These are phyloP conservation scores for Campoplex nolae DNA, from an alignment of 2,888 invertebrate genomes.

Conservation along the genomic window DNA sequence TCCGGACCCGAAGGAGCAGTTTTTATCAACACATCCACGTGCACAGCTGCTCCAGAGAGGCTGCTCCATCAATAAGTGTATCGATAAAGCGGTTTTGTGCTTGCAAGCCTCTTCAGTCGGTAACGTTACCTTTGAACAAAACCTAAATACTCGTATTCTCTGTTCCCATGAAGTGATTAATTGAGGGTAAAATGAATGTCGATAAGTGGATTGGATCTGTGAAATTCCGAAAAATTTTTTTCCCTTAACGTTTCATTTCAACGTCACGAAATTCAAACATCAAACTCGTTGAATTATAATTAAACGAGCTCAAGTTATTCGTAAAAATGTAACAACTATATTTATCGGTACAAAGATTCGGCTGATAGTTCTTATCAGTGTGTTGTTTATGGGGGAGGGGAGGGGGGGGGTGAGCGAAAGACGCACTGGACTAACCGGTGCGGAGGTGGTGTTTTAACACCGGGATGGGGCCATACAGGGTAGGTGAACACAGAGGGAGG, in stretches of 20 bases:
- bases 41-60: no score
- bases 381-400: slow-evolving; percentile 12
- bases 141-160: not conserved
- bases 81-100: not conserved
- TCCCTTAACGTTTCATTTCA: not conserved
- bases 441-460: slow-evolving; percentile 73
- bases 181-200: not conserved
- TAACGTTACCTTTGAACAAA: not conserved
- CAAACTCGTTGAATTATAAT: not conserved
- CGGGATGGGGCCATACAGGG: slow-evolving; percentile 60
- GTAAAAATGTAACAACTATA: not conserved
- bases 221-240: not conserved
- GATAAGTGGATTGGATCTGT: not conserved
- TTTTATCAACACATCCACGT: not conserved
- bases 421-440: slow-evolving; percentile 66
- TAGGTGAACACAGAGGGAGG: slow-evolving; percentile 80
- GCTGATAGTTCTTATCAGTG: not conserved
- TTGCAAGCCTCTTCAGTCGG: not conserved
- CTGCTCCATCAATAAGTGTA: not conserved
- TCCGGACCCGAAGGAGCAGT: not conserved
- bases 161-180: not conserved
- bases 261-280: not conserved
- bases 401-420: not conserved
- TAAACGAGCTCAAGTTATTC: not conserved
- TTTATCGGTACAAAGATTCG: not conserved